Conservation (phyloP, 2,888 invertebrate species). For the Lasioglossum lativentre region DNA sequence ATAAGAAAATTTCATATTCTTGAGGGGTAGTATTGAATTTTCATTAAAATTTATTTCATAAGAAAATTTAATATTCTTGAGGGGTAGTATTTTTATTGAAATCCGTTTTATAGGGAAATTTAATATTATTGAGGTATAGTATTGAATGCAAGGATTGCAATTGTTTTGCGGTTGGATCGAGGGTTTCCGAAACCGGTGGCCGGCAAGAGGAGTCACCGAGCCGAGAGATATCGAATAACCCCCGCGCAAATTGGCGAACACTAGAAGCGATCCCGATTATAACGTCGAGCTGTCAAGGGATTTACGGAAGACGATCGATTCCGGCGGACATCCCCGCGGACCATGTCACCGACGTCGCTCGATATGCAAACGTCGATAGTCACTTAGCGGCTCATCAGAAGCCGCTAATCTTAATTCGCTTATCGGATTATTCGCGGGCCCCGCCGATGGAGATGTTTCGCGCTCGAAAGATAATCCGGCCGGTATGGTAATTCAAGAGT, state of each 20-base stretch:
- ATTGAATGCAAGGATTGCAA: neutral
- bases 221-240: constrained; percentile 20
- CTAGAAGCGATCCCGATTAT: constrained; percentile 32
- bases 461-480: constrained; percentile 81
- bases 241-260: constrained; percentile 10
- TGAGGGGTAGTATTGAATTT: too few species aligned
- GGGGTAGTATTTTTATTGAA: too few species aligned
- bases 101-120: too few species aligned
- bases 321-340: constrained; percentile 16
- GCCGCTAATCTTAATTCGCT: constrained; percentile 84
- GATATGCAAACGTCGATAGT: constrained; percentile 80
- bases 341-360: constrained; percentile 74
- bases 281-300: constrained; percentile 30
- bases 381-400: constrained; percentile 83
- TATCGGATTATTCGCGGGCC: constrained; percentile 82
- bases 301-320: constrained; percentile 51
- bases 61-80: too few species aligned
- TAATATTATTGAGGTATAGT: too few species aligned
- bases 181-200: neutral
- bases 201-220: too few species aligned
- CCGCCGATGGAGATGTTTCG: constrained; percentile 82
- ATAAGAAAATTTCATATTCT: too few species aligned
- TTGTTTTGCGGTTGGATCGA: neutral
- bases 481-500: constrained; percentile 83
- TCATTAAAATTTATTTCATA: too few species aligned